Evolutionary conservation across 2,113 vertebrate species (phyloP).

Genomic region (Calidris pygmaea): DNA sequence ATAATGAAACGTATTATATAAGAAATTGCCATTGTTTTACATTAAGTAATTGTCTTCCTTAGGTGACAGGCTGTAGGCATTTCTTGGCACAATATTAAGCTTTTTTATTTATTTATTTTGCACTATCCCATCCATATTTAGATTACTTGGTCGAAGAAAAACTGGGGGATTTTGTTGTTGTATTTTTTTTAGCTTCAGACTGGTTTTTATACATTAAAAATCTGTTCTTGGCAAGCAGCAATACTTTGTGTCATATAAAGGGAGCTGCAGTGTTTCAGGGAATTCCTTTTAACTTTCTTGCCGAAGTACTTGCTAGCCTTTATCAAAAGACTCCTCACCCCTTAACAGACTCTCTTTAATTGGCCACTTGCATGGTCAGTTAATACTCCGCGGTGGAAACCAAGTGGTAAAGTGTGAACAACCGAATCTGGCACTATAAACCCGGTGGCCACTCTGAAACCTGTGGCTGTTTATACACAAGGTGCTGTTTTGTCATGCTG

Average conservation of each 20-base stretch:
- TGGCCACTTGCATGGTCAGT: conserved; percentile 32
- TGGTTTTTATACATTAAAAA: not conserved
- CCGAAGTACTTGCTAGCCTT: not conserved
- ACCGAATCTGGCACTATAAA: not conserved
- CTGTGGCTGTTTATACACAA: not conserved
- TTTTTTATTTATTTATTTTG: not conserved
- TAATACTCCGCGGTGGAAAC: not conserved
- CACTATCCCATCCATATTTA: not conserved
- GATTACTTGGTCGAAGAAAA: not conserved
- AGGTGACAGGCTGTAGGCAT: accelerated
- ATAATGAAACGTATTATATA: accelerated
- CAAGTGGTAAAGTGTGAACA: conserved; percentile 63
- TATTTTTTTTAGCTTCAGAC: not conserved
- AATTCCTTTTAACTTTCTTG: conserved; percentile 41
- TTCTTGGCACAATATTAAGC: not conserved
- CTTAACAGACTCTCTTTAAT: conserved; percentile 57
- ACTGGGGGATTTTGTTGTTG: accelerated
- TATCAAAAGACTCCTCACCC: conserved; percentile 34
- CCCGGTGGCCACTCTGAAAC: not conserved
- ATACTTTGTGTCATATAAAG: not conserved
- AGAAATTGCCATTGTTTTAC: not conserved
- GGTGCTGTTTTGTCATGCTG: conserved; percentile 56
- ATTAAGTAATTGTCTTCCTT: not conserved
- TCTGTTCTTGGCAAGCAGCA: not conserved
- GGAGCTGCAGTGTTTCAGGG: not conserved